Conservation (phyloP, 2,888 invertebrate species). For the Plutella xylostella region DNA sequence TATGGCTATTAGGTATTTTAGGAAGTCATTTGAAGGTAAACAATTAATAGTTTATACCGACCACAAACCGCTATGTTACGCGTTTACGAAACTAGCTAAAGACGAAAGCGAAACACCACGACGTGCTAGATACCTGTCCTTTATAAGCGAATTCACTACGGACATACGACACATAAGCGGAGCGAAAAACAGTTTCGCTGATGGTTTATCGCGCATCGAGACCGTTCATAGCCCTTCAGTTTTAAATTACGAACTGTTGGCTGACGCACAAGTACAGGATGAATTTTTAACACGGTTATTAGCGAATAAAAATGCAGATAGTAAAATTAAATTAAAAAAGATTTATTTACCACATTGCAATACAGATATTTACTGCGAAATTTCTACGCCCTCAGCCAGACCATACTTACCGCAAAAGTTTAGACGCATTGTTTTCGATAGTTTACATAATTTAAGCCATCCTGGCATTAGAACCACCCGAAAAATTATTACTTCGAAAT, state of each 20-base stretch:
- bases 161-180: constrained; percentile 27
- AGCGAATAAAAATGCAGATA: neutral
- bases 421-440: constrained; percentile 14
- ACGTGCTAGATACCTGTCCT: constrained; percentile 8
- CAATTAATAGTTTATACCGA: constrained; percentile 13
- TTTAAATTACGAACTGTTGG: constrained; percentile 6
- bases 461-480: constrained; percentile 8
- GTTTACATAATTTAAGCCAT: constrained; percentile 17
- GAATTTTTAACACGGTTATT: neutral
- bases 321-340: neutral
- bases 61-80: constrained; percentile 15
- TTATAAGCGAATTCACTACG: constrained; percentile 25
- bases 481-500: neutral
- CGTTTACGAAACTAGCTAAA: constrained; percentile 10
- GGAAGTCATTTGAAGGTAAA: constrained; percentile 3
- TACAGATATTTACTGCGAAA: constrained; percentile 16
- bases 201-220: constrained; percentile 22
- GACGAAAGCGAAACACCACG: constrained; percentile 11
- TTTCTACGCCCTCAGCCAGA: constrained; percentile 13
- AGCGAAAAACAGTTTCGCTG: constrained; percentile 23
- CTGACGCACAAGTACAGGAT: neutral
- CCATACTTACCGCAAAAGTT: constrained; percentile 18
- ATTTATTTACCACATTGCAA: neutral
- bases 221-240: neutral
- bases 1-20: constrained; percentile 1